Evolutionary conservation across 2,888 invertebrate genomes (phyloP), one percentile per base, ranked within the genome.

Genomic region (Hypselothyrea guttata): DNA sequence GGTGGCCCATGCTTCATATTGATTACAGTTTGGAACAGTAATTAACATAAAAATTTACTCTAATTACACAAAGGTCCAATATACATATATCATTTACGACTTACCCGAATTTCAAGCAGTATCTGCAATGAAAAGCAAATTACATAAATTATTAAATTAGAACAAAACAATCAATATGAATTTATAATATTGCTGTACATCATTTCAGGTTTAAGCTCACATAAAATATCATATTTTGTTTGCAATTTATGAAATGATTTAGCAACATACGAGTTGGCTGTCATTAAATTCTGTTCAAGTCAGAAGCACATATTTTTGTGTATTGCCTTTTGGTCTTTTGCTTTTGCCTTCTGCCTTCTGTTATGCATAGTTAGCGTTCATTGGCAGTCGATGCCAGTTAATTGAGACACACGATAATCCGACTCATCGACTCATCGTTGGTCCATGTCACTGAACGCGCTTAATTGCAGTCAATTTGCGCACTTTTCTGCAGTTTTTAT

Each of bases 381-480:
- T 56, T 53, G 52, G 35, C 55, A 46, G 37, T 60, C 52, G 35
- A 27, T 38, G 44, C 18, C 38, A 58, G 34, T 49, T 68, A 68
- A 68, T 71, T 66, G 60, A 54, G 47, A 47, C 49, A 9, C 42
- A 54, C 33, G 28, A 27, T 22, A 22, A 31, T 16, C 40, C n/a
- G 1, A 4, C 37, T 16, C 16, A 13, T 5, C 7, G 12, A 1
- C 34, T 13, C 1, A 5, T 12, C 15, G 4, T 16, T 2, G 9
- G 1, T 13, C 35, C 35, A 37, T 38, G 35, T 41, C 40, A 33
- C 22, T 22, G 37, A 4, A n/a, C 16, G 9, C 44, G 41, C 60
- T 82, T 77, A 74, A 84, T 77, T 82, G 75, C 66, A 66, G 42
- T 48, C 65, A 65, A 65, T 74, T 61, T 48, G 54, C 55, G 49